Evolutionary conservation across 2,797 vertebrate species (phyloP).

Genomic region (Pteropus rufus): DNA sequence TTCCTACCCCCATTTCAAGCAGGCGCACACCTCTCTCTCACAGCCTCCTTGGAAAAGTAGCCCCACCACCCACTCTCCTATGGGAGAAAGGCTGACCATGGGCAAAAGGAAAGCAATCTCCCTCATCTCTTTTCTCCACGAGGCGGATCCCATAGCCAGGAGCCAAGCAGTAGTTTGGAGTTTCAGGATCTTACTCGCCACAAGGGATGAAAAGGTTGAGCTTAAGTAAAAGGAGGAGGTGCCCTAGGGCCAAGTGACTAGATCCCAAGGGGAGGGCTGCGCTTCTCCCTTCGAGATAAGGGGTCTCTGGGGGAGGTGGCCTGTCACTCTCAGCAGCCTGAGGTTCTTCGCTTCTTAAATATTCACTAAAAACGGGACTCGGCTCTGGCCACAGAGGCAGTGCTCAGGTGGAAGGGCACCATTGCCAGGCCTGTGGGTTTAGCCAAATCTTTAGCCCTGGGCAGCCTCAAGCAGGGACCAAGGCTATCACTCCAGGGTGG

Average conservation of each 20-base stretch:
- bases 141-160: neutral
- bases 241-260: neutral
- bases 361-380: neutral
- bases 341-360: neutral
- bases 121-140: neutral
- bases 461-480: neutral
- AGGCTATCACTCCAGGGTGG: neutral
- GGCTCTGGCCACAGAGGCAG: neutral
- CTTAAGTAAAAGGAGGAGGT: neutral
- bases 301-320: neutral
- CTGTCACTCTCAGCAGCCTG: neutral
- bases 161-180: neutral
- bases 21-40: neutral
- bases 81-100: neutral
- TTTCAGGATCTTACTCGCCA: neutral
- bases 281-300: neutral
- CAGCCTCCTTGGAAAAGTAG: neutral
- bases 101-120: neutral
- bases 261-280: neutral
- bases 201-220: neutral
- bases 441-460: neutral
- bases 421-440: neutral
- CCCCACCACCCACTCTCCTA: neutral
- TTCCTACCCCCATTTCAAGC: constrained; percentile 1
- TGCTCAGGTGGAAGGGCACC: neutral